Conservation (phyloP, 2,797 vertebrate species). For the Sus cebifrons region DNA sequence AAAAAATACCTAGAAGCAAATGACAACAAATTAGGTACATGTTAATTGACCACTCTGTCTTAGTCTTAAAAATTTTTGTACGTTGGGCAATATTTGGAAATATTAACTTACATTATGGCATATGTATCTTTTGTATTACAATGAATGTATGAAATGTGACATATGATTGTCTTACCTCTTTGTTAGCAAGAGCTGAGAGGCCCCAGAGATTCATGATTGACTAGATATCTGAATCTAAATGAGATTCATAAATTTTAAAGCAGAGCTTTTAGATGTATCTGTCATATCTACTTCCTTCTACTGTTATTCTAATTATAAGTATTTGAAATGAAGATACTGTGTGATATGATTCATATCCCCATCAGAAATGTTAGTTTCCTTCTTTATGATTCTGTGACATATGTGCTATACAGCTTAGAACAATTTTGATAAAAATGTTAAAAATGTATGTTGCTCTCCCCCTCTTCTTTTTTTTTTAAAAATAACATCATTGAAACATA, state of each 20-base stretch:
- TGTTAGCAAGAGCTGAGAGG: conserved; percentile 37
- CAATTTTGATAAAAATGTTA: conserved; percentile 61
- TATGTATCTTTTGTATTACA: background rate
- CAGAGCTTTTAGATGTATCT: conserved; percentile 54
- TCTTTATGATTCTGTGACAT: conserved; percentile 64
- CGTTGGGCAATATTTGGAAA: background rate
- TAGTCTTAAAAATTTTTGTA: background rate
- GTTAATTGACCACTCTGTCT: background rate
- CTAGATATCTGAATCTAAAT: conserved; percentile 51
- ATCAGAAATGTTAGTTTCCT: conserved; percentile 78
- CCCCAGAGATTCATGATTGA: conserved; percentile 19
- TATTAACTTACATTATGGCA: background rate
- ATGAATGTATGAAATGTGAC: background rate
- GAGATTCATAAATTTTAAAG: conserved; percentile 73
- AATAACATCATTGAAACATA: background rate
- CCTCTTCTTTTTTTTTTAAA: background rate
- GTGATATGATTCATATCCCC: conserved; percentile 69
- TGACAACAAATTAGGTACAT: background rate
- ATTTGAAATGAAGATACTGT: conserved; percentile 71
- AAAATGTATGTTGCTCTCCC: background rate
- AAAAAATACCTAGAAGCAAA: too few species aligned
- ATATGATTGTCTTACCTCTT: background rate
- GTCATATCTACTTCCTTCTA: conserved; percentile 62
- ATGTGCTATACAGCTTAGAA: conserved; percentile 42
- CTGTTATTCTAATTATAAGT: conserved; percentile 73